phyloP scores from a whole-genome alignment of 1,140 invertebrate species.

The Daktulosphaira vitifoliae region DNA sequence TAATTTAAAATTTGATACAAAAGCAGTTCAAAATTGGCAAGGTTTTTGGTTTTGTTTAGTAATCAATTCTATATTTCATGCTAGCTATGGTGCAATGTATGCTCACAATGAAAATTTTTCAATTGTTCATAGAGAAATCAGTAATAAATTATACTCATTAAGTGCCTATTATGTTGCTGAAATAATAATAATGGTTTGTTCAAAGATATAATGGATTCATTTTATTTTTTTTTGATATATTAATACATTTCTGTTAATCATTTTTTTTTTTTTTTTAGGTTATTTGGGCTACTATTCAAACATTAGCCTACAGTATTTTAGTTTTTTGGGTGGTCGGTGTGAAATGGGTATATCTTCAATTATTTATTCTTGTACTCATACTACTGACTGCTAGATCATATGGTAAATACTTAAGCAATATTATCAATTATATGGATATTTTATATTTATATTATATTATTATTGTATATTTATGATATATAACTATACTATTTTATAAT shows the following conservation, averaged over 20 bases:
- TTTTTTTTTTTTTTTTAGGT: not conserved
- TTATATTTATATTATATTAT: not conserved
- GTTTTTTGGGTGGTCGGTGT: conserved; percentile 14
- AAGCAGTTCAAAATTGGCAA: conserved; percentile 59
- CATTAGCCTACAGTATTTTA: not conserved
- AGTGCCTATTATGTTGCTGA: conserved; percentile 61
- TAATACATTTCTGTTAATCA: too few species aligned
- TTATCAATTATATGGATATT: not conserved
- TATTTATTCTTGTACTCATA: not conserved
- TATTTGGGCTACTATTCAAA: not conserved
- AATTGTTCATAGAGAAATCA: conserved; percentile 56
- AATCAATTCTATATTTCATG: conserved; percentile 60
- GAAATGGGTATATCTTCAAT: not conserved
- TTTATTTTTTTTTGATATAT: too few species aligned
- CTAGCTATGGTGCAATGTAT: conserved; percentile 57
- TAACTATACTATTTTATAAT: not conserved
- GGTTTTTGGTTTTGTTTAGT: conserved; percentile 58
- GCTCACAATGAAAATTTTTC: conserved; percentile 59
- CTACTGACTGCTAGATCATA: conserved; percentile 3
- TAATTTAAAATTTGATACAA: conserved; percentile 47
- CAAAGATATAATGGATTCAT: not conserved
- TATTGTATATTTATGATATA: not conserved
- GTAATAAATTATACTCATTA: conserved; percentile 54
- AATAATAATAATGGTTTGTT: conserved; percentile 55
- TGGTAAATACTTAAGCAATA: conserved; percentile 1